Evolutionary conservation across 1,140 invertebrate genomes (phyloP).

Genomic region (Apis dorsata): DNA sequence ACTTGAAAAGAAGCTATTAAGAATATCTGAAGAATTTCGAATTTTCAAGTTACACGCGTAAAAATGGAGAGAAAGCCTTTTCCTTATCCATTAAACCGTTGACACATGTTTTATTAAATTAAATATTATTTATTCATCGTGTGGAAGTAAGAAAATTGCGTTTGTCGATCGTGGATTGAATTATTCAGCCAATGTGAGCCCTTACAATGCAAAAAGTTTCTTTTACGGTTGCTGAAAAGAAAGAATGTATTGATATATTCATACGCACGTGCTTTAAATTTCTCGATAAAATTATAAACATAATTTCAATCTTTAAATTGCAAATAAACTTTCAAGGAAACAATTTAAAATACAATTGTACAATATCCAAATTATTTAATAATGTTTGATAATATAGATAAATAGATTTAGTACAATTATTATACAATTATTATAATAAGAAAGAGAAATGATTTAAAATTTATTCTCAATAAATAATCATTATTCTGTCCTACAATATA

Average conservation of each 20-base stretch:
- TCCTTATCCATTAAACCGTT: too few relatives aligned
- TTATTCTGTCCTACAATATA: too few relatives aligned
- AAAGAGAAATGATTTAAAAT: too few relatives aligned
- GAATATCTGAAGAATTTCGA: neutral
- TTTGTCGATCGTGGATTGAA: neutral
- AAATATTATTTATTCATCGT: slow-evolving; percentile 15
- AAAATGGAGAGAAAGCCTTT: neutral
- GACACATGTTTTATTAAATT: slow-evolving; percentile 8
- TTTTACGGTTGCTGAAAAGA: neutral
- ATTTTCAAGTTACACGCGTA: neutral
- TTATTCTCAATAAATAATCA: too few relatives aligned
- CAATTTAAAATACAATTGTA: too few relatives aligned
- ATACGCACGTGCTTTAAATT: neutral
- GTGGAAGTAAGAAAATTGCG: slow-evolving; percentile 11
- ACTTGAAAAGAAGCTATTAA: neutral
- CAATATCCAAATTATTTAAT: too few relatives aligned
- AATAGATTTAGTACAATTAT: too few relatives aligned
- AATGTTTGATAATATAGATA: too few relatives aligned
- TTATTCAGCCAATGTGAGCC: slow-evolving; percentile 9
- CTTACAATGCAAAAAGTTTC: slow-evolving; percentile 2
- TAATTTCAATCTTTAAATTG: neutral
- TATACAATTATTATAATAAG: too few relatives aligned
- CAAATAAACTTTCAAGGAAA: neutral
- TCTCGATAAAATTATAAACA: neutral
- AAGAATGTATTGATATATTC: neutral